These are phyloP conservation scores for Amphimallon solstitiale DNA, from an alignment of 2,888 invertebrate genomes.

Conservation along the genomic window DNA sequence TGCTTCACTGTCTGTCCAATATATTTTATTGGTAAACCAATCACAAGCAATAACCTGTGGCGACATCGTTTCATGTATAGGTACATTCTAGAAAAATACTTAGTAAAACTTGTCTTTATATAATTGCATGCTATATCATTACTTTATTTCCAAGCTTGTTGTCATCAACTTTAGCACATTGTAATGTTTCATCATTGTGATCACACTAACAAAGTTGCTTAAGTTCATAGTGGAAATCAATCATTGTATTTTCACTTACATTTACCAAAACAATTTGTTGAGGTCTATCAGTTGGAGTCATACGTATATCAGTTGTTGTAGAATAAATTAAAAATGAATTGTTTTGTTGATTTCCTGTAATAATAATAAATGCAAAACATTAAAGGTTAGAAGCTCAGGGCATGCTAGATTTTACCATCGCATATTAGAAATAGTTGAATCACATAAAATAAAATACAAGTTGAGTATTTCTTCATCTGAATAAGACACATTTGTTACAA, in stretches of 20 bases:
- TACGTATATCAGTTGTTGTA: constrained; percentile 86
- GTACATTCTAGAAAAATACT: constrained; percentile 70
- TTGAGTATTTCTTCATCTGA: constrained; percentile 43
- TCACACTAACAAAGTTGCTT: constrained; percentile 92
- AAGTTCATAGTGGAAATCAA: constrained; percentile 85
- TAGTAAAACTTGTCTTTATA: constrained; percentile 87
- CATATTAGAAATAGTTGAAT: constrained; percentile 26
- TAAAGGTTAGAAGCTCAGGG: not conserved
- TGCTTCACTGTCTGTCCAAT: constrained; percentile 91
- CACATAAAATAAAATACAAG: constrained; percentile 31
- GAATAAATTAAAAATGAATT: constrained; percentile 76
- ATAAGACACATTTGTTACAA: constrained; percentile 37
- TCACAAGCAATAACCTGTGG: constrained; percentile 92
- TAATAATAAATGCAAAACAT: not conserved
- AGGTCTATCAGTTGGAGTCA: constrained; percentile 69
- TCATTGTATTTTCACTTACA: constrained; percentile 80
- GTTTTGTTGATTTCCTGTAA: constrained; percentile 40
- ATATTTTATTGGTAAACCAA: constrained; percentile 91
- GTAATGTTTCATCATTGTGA: constrained; percentile 84
- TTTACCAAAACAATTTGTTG: constrained; percentile 74
- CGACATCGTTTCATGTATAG: constrained; percentile 79
- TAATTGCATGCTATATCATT: constrained; percentile 72
- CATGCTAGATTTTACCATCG: constrained; percentile 19
- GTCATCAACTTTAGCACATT: constrained; percentile 73
- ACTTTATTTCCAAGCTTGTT: constrained; percentile 69